Evolutionary conservation across 2,797 vertebrate species (phyloP).

Genomic region (Parambassis ranga): DNA sequence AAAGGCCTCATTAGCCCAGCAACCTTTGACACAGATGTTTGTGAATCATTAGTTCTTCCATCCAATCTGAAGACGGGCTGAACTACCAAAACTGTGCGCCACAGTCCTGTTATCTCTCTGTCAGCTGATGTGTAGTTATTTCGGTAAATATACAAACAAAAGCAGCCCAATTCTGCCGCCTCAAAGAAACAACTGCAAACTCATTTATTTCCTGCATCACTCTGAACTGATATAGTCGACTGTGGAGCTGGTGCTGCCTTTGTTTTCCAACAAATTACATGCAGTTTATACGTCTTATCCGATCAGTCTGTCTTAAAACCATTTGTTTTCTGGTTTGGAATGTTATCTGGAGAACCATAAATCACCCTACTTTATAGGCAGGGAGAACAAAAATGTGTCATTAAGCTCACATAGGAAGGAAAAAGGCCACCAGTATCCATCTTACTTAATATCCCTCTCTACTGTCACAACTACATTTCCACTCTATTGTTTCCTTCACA

Average conservation of each 20-base stretch:
- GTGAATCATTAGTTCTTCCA: constrained; percentile 27
- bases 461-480: constrained; percentile 24
- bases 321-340: constrained; percentile 27
- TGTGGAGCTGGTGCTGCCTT: neutral
- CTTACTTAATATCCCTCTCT: constrained; percentile 29
- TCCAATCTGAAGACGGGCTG: constrained; percentile 28
- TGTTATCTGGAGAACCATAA: constrained; percentile 18
- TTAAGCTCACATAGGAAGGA: constrained; percentile 19
- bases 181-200: constrained; percentile 29
- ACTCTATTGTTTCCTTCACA: constrained; percentile 28
- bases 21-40: constrained; percentile 37
- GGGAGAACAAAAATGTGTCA: constrained; percentile 32
- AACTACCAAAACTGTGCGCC: constrained; percentile 34
- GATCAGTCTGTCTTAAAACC: neutral
- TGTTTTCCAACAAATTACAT: neutral
- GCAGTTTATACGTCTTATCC: neutral
- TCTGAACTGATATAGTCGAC: constrained; percentile 2
- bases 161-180: constrained; percentile 20
- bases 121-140: constrained; percentile 28
- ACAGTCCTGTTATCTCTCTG: constrained; percentile 38
- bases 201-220: constrained; percentile 32
- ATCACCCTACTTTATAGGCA: constrained; percentile 16
- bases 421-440: constrained; percentile 29
- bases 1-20: constrained; percentile 52
- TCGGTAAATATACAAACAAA: constrained; percentile 51